Conservation (phyloP, 2,797 vertebrate genomes). For the Anguilla megastoma region DNA sequence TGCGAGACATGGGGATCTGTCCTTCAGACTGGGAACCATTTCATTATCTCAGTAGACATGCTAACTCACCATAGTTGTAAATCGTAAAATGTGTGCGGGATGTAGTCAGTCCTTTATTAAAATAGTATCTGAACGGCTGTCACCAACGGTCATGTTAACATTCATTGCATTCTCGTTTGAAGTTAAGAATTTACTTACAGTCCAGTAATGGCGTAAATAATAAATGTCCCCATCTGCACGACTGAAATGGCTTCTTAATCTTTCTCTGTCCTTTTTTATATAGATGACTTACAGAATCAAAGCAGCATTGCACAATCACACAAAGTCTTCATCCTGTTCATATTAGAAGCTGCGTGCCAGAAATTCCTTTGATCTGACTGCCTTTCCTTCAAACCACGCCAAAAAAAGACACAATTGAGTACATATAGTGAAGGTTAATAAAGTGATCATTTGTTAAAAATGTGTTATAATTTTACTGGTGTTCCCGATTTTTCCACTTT, state of each 20-base stretch:
- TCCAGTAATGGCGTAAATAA: neutral
- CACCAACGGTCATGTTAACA: constrained; percentile 7
- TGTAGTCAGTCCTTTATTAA: constrained; percentile 11
- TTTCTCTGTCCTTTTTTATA: constrained; percentile 11
- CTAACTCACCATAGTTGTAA: neutral
- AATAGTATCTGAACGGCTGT: constrained; percentile 19
- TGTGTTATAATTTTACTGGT: neutral
- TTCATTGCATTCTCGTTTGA: constrained; percentile 9
- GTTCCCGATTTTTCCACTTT: neutral
- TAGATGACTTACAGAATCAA: constrained; percentile 13
- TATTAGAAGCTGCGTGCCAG: constrained; percentile 19
- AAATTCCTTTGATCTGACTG: constrained; percentile 8
- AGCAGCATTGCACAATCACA: constrained; percentile 9
- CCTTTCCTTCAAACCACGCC: neutral
- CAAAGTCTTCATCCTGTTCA: constrained; percentile 8
- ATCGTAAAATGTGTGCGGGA: constrained; percentile 1
- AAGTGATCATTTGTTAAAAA: neutral
- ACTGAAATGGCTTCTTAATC: neutral
- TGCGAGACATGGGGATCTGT: neutral
- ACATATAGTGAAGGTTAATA: neutral
- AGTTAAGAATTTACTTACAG: constrained; percentile 22
- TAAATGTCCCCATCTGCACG: neutral
- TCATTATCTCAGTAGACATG: neutral
- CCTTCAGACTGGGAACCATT: neutral
- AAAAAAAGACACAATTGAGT: neutral